Evolutionary conservation across 2,113 vertebrate species (phyloP).

Genomic region (Seriola quinqueradiata): DNA sequence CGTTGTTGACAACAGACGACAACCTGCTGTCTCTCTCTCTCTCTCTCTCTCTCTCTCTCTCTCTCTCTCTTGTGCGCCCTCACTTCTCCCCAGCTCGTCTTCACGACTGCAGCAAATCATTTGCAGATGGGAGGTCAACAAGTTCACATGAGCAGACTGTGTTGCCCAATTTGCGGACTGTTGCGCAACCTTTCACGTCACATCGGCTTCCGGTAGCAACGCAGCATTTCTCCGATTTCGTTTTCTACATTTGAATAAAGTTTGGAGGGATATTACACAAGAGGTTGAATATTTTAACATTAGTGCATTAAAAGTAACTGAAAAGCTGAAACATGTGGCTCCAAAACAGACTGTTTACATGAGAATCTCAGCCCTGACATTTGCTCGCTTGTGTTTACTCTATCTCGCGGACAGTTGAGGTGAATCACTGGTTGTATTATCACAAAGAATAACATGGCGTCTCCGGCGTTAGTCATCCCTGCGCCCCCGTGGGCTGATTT

Average conservation of each 20-base stretch:
- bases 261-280: not conserved
- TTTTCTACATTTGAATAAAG: not conserved
- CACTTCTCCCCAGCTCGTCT: not conserved
- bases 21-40: not conserved
- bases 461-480: slow-evolving; percentile 28
- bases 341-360: not conserved
- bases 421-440: slow-evolving; percentile 31
- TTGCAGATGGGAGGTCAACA: slow-evolving; percentile 39
- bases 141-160: slow-evolving; percentile 7
- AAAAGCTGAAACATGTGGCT: not conserved
- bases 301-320: accelerated
- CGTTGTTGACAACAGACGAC: too few relatives aligned
- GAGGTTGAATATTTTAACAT: not conserved
- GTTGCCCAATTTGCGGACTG: not conserved
- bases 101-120: slow-evolving; percentile 7
- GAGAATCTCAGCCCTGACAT: slow-evolving; percentile 15
- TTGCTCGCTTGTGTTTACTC: slow-evolving; percentile 37
- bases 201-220: not conserved
- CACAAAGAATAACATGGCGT: slow-evolving; percentile 29
- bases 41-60: too few relatives aligned
- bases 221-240: accelerated
- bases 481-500: slow-evolving; percentile 14
- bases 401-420: slow-evolving; percentile 33
- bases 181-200: not conserved
- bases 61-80: not conserved